Evolutionary conservation across 1,140 invertebrate species (phyloP).

Genomic region (Apis dorsata): DNA sequence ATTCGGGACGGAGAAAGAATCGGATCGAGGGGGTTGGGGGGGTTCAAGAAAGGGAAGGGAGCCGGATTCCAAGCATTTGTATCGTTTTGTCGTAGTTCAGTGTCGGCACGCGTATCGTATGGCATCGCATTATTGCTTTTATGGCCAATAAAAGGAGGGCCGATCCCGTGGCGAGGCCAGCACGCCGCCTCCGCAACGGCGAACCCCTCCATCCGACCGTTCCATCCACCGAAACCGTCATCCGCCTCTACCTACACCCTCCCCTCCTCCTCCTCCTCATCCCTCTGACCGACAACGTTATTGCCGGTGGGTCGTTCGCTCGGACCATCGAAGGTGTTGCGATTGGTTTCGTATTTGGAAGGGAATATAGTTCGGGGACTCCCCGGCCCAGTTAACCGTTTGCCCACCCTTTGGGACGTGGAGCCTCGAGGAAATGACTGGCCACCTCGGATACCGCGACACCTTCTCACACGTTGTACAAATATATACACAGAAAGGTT

Average conservation of each 20-base stretch:
- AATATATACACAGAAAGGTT: constrained; percentile 14
- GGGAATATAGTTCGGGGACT: constrained; percentile 78
- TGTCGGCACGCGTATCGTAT: constrained; percentile 73
- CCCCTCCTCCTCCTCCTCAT: background rate
- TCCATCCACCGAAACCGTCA: constrained; percentile 51
- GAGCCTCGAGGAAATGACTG: constrained; percentile 2
- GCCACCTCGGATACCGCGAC: constrained; percentile 6
- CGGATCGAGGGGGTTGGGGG: background rate
- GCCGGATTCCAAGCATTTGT: constrained; percentile 70
- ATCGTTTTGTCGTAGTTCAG: constrained; percentile 75
- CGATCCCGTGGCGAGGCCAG: constrained; percentile 62
- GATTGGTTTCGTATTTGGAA: constrained; percentile 76
- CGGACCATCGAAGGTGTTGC: constrained; percentile 76
- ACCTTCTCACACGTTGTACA: constrained; percentile 41
- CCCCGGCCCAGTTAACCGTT: constrained; percentile 77
- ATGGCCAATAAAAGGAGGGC: constrained; percentile 78
- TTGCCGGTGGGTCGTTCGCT: constrained; percentile 70
- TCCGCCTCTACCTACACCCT: constrained; percentile 26
- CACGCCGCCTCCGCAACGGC: constrained; percentile 50
- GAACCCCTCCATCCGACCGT: constrained; percentile 57
- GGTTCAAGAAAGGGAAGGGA: constrained; percentile 32
- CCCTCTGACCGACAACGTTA: constrained; percentile 62
- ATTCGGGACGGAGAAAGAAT: background rate
- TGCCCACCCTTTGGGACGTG: constrained; percentile 64
- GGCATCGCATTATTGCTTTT: constrained; percentile 78